Conservation (phyloP, 2,113 vertebrate genomes). For the Rafetus swinhoei region DNA sequence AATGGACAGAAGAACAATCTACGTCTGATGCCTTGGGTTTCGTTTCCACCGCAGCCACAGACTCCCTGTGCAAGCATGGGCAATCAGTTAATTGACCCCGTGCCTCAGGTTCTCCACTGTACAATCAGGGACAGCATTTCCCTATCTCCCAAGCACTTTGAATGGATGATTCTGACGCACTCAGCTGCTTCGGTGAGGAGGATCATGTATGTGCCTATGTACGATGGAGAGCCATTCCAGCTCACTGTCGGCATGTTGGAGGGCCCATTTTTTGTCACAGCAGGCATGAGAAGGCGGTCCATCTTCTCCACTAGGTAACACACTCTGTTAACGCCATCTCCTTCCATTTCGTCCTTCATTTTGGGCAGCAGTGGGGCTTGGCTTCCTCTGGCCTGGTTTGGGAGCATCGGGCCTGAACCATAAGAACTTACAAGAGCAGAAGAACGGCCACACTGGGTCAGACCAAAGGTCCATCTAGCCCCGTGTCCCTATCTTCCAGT, state of each 20-base stretch:
- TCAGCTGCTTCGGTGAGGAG: slow-evolving; percentile 33
- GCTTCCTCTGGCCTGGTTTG: not conserved
- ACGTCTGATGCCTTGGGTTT: slow-evolving; percentile 33
- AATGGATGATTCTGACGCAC: slow-evolving; percentile 14
- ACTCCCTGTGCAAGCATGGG: slow-evolving; percentile 51
- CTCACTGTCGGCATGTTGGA: not conserved
- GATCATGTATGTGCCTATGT: not conserved
- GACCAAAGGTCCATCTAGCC: too few species aligned
- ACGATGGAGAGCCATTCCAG: not conserved
- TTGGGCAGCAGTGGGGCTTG: not conserved
- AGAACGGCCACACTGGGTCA: too few species aligned
- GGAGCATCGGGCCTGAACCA: not conserved
- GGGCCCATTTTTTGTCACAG: not conserved
- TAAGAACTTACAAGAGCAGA: too few species aligned
- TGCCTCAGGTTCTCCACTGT: slow-evolving; percentile 42
- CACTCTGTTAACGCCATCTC: too few species aligned
- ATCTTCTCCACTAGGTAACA: not conserved
- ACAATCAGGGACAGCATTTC: slow-evolving; percentile 54
- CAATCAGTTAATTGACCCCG: slow-evolving; percentile 2
- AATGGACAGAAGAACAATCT: slow-evolving; percentile 44
- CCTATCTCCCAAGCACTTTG: slow-evolving; percentile 24
- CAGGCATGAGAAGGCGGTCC: not conserved
- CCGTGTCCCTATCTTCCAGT: too few species aligned
- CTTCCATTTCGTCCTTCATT: not conserved
- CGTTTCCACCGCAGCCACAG: slow-evolving; percentile 53